Evolutionary conservation across 2,113 vertebrate species (phyloP), one percentile per base, ranked within the genome.

Genomic region (Octodon degus): DNA sequence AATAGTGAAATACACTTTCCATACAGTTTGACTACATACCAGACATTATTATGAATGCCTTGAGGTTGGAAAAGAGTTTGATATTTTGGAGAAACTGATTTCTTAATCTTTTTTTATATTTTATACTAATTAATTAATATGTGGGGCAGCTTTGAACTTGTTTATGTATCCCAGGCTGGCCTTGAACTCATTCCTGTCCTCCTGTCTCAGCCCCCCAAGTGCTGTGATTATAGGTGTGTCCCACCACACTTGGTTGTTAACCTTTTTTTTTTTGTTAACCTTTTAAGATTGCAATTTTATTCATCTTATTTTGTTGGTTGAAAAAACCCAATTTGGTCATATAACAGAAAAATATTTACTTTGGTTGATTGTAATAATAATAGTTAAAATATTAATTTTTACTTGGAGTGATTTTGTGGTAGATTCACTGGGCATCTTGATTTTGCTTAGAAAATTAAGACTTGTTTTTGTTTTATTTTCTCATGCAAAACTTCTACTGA

Each of bases 21-120:
- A 2, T 65, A 37, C 80, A 86, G 11, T 55, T 17, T 27, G n/a
- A 55, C 25, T 88, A 40, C 0, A 22, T 7, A 82, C 20, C 50
- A 82, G 67, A 65, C 9, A 37, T 50, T 17, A 47, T 12, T 91
- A 14, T 80, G 72, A 74, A 83, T 32, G 16, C 37, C 10, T 32
- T 55, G n/a, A 63, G 30, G 53, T 50, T 88, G 19, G 68, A 93
- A 86, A 86, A 68, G 81, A 86, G 68, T 93, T 85, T 24, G 5
- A 22, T 90, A 32, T 94, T 63, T 92, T 84, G 43, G 30, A 80
- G 80, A 96, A 89, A 94, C 17, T 4, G 80, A 22, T 87, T 82
- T 86, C 58, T 72, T 84, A 65, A 93, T 34, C 65, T 81, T 63
- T 63, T 83, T 22, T n/a, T 19, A n/a, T n/a, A n/a, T 70, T 70